Percentiles rank a stretch among this genome's conserved stretches.
Evolutionary conservation across 2,888 invertebrate genomes (phyloP).

Genomic region (Drosophila emarginata): DNA sequence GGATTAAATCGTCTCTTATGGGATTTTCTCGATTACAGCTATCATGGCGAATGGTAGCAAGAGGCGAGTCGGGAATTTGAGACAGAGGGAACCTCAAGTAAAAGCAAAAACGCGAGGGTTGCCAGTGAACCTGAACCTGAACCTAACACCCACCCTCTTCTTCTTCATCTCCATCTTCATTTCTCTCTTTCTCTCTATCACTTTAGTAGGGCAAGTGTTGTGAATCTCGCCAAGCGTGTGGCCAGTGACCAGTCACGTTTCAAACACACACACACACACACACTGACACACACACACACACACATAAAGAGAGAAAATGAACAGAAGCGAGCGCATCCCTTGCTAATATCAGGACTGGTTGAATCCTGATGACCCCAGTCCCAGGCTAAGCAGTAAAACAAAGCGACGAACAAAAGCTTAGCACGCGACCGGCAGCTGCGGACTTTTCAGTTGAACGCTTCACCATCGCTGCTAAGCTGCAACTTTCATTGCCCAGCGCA

Average conservation of each 20-base stretch:
- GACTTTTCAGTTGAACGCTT: slow-evolving; percentile 49
- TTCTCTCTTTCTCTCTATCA: background rate
- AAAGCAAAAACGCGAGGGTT: slow-evolving; percentile 31
- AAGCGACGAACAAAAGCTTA: slow-evolving; percentile 63
- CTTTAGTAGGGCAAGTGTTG: slow-evolving; percentile 49
- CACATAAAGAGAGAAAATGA: slow-evolving; percentile 15
- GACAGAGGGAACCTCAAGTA: background rate
- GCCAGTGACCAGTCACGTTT: slow-evolving; percentile 54
- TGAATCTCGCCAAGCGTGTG: slow-evolving; percentile 51
- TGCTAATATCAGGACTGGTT: slow-evolving; percentile 42
- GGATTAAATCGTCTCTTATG: slow-evolving; percentile 81
- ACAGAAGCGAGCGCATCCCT: slow-evolving; percentile 23
- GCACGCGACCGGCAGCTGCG: slow-evolving; percentile 47
- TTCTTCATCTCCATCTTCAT: too few species aligned
- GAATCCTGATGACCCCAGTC: slow-evolving; percentile 25
- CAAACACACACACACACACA: slow-evolving; percentile 26
- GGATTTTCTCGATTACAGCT: slow-evolving; percentile 80
- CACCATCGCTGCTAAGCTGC: slow-evolving; percentile 38
- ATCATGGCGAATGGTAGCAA: slow-evolving; percentile 53
- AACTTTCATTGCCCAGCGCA: slow-evolving; percentile 44
- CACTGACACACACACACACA: background rate
- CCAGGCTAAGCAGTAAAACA: slow-evolving; percentile 67
- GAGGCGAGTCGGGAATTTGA: slow-evolving; percentile 13
- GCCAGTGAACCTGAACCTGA: slow-evolving; percentile 42
- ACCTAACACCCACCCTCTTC: background rate